Conservation (phyloP, 2,113 vertebrate species). For the Coptodon rendalli region DNA sequence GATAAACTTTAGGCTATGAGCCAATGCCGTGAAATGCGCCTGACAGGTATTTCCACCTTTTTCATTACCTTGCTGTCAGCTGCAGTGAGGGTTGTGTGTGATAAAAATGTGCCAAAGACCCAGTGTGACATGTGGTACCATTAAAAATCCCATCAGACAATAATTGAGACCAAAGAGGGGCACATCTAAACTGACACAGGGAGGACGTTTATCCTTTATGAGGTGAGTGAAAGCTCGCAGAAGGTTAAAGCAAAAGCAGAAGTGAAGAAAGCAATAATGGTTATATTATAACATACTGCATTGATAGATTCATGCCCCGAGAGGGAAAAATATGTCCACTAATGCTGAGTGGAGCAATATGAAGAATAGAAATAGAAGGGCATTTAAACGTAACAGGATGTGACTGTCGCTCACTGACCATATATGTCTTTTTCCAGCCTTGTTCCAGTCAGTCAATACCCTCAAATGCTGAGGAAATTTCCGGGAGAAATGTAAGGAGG, state of each 20-base stretch:
- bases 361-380: background rate
- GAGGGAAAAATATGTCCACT: background rate
- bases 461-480: background rate
- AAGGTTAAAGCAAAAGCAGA: background rate
- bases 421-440: background rate
- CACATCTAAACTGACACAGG: conserved; percentile 29
- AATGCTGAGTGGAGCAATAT: background rate
- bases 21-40: conserved; percentile 18
- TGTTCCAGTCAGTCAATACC: background rate
- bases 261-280: background rate
- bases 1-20: conserved; percentile 10
- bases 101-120: conserved; percentile 27
- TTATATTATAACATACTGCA: background rate
- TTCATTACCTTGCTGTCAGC: conserved; percentile 51
- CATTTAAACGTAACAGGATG: background rate
- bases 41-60: conserved; percentile 27
- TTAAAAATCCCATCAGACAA: conserved; percentile 43
- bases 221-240: background rate
- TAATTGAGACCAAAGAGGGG: conserved; percentile 48
- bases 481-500: background rate
- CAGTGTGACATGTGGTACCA: conserved; percentile 19
- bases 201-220: background rate
- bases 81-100: background rate
- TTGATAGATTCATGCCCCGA: background rate
- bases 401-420: background rate